A percentile compares a stretch with the other conserved stretches of the same genome.
These are phyloP conservation scores for Drosophila arizonae DNA, from an alignment of 1,140 invertebrate species.

Conservation along the genomic window DNA sequence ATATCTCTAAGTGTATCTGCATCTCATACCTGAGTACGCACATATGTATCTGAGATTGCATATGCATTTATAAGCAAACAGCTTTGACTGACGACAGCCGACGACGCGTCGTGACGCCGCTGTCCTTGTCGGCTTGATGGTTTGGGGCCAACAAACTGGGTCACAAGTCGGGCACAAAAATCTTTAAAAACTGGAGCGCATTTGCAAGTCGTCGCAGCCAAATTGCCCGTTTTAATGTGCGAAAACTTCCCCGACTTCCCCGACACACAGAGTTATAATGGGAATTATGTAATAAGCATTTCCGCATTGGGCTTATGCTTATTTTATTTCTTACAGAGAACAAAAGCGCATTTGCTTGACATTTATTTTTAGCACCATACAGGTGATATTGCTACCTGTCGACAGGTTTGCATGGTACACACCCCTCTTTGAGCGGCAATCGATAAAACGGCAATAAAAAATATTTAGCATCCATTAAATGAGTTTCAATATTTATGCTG, in stretches of 20 bases:
- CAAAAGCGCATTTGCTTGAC: conserved; percentile 65
- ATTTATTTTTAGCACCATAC: conserved; percentile 63
- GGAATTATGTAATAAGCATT: conserved; percentile 73
- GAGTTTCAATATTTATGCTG: conserved; percentile 14
- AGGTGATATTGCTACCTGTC: conserved; percentile 15
- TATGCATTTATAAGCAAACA: conserved; percentile 56
- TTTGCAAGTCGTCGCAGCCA: conserved; percentile 71
- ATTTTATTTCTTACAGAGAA: conserved; percentile 46
- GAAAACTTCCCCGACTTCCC: conserved; percentile 69
- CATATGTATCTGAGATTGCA: conserved; percentile 22
- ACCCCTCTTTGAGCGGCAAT: conserved; percentile 36
- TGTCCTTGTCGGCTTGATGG: conserved; percentile 20
- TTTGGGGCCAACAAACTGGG: conserved; percentile 57
- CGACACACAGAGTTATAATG: conserved; percentile 42
- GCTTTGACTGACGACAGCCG: conserved; percentile 56
- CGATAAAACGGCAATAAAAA: conserved; percentile 15
- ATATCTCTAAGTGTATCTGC: no score
- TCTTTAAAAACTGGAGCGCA: conserved; percentile 65
- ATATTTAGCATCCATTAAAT: background rate
- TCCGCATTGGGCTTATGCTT: conserved; percentile 54
- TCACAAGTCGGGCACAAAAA: conserved; percentile 43
- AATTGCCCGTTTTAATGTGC: conserved; percentile 68
- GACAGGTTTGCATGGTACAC: conserved; percentile 45
- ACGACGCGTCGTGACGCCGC: conserved; percentile 24
- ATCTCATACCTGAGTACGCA: conserved; percentile 5